phyloP scores from a whole-genome alignment of 1,140 invertebrate species.

The Coptotermes formosanus region DNA sequence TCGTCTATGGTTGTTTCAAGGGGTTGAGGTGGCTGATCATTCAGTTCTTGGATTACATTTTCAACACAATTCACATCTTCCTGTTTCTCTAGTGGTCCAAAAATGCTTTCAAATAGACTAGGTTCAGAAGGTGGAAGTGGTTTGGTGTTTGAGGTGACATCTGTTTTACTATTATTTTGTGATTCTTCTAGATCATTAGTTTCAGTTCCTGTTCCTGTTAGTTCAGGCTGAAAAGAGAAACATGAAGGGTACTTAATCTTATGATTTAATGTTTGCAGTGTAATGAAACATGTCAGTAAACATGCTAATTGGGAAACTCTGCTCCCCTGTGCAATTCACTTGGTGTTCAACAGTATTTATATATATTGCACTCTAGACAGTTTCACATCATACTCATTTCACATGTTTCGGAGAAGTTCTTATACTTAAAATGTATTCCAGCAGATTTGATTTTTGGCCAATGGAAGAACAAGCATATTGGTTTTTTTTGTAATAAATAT shows the following conservation, averaged over 20 bases:
- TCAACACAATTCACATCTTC: background rate
- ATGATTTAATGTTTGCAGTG: background rate
- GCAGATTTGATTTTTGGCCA: too few relatives aligned
- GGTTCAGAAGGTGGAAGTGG: background rate
- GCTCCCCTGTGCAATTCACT: too few relatives aligned
- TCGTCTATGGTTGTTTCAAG: background rate
- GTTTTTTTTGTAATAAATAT: too few relatives aligned
- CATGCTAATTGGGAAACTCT: too few relatives aligned
- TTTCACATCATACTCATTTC: too few relatives aligned
- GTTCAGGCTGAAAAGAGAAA: too few relatives aligned
- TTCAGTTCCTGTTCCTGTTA: background rate
- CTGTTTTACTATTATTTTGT: background rate
- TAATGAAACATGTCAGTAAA: background rate
- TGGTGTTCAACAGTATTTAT: too few relatives aligned
- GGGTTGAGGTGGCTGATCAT: background rate
- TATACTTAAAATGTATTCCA: too few relatives aligned
- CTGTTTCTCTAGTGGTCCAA: background rate
- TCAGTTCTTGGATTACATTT: background rate
- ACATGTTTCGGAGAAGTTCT: too few relatives aligned
- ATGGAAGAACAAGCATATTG: too few relatives aligned
- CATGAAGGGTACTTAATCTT: background rate
- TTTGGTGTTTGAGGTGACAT: too few relatives aligned
- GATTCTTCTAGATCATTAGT: background rate
- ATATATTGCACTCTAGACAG: too few relatives aligned
- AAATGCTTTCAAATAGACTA: constrained; percentile 2